phyloP scores from a whole-genome alignment of 2,888 invertebrate species.

The Acleris holmiana region DNA sequence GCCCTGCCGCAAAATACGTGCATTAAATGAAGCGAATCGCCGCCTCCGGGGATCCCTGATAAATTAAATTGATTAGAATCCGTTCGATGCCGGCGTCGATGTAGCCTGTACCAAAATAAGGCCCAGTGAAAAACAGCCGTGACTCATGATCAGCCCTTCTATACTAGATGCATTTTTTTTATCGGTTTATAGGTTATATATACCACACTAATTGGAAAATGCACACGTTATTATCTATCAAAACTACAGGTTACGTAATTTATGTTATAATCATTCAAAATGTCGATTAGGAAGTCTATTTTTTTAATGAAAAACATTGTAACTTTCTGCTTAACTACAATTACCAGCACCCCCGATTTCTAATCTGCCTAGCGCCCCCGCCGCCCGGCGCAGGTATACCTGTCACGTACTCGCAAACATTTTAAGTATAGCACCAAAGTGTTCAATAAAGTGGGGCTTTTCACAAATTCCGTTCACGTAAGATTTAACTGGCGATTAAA shows the following conservation, averaged over 20 bases:
- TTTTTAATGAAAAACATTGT: too few species aligned
- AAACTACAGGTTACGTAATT: too few species aligned
- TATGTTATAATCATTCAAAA: too few species aligned
- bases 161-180: too few species aligned
- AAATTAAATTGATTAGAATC: conserved; percentile 85
- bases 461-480: conserved; percentile 60
- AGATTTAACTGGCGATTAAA: conserved; percentile 73
- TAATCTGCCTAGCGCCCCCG: conserved; percentile 22
- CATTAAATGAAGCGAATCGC: conserved; percentile 85
- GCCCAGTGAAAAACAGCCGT: conserved; percentile 72
- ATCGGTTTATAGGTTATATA: too few species aligned
- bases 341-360: background rate
- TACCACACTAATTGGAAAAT: too few species aligned
- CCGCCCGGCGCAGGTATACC: conserved; percentile 35
- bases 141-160: conserved; percentile 59
- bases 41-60: conserved; percentile 83
- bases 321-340: background rate
- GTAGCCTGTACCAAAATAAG: conserved; percentile 79
- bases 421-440: conserved; percentile 67
- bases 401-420: conserved; percentile 55
- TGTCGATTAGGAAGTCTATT: too few species aligned
- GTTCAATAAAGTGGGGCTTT: conserved; percentile 62
- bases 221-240: too few species aligned
- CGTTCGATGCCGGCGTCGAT: conserved; percentile 76
- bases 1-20: conserved; percentile 83